Percentiles rank a stretch among this genome's conserved stretches.
Evolutionary conservation across 1,140 invertebrate genomes (phyloP).

Genomic region (Dreissena polymorpha): DNA sequence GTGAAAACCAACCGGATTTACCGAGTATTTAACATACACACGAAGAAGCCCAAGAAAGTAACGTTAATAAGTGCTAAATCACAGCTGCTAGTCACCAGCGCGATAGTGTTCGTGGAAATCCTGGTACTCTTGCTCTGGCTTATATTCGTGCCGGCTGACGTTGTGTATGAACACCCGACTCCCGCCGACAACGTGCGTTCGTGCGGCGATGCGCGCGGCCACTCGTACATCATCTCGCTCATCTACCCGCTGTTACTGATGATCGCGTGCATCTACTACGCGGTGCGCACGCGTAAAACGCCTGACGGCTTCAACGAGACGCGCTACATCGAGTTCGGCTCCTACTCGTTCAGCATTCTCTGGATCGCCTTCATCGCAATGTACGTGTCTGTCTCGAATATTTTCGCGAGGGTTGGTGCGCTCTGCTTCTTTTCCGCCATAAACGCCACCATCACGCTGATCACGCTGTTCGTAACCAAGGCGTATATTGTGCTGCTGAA

Average conservation of each 20-base stretch:
- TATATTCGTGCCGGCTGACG: slow-evolving; percentile 83
- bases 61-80: slow-evolving; percentile 94
- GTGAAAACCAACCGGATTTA: slow-evolving; percentile 89
- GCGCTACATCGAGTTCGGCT: slow-evolving; percentile 94
- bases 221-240: slow-evolving; percentile 85
- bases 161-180: slow-evolving; percentile 81
- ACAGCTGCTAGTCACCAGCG: slow-evolving; percentile 92
- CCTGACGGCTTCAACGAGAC: slow-evolving; percentile 96
- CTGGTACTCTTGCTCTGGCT: slow-evolving; percentile 80
- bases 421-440: slow-evolving; percentile 88
- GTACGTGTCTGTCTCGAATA: slow-evolving; percentile 86
- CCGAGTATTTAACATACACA: slow-evolving; percentile 86
- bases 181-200: slow-evolving; percentile 71
- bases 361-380: slow-evolving; percentile 87
- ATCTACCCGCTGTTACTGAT: slow-evolving; percentile 87
- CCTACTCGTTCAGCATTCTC: slow-evolving; percentile 91
- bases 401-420: slow-evolving; percentile 81
- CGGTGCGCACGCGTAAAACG: slow-evolving; percentile 90
- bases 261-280: slow-evolving; percentile 86
- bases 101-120: slow-evolving; percentile 82
- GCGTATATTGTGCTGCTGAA: slow-evolving; percentile 87
- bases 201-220: slow-evolving; percentile 85
- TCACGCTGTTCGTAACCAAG: slow-evolving; percentile 88
- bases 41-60: slow-evolving; percentile 90
- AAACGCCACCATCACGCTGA: slow-evolving; percentile 87